A percentile compares a stretch with the other conserved stretches of the same genome.
Conservation (phyloP, 2,113 vertebrate genomes). For the Urocynchramus pylzowi region DNA sequence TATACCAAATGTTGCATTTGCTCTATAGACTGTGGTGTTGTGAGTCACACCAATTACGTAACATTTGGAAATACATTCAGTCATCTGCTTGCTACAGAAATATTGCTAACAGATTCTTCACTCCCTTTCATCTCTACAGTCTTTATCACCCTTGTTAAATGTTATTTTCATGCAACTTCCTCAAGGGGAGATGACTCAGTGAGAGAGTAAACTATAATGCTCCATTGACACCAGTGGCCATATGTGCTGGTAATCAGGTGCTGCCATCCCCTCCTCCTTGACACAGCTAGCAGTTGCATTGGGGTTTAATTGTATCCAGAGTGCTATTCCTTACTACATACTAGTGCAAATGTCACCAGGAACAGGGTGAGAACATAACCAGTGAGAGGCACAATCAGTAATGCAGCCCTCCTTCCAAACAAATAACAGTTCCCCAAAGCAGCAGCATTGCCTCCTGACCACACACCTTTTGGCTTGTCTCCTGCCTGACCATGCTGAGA, state of each 20-base stretch:
- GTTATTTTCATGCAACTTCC: conserved; percentile 37
- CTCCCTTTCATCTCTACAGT: conserved; percentile 4
- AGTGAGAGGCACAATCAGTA: background rate
- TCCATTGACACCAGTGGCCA: background rate
- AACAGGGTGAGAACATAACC: background rate
- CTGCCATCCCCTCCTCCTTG: background rate
- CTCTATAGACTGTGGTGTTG: background rate
- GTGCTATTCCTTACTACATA: background rate
- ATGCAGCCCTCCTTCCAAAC: background rate
- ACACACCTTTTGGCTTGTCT: background rate
- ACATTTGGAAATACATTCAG: conserved; percentile 34
- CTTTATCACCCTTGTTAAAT: conserved; percentile 34
- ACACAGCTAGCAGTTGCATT: background rate
- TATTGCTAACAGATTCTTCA: background rate
- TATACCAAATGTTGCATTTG: background rate
- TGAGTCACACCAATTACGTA: conserved; percentile 35
- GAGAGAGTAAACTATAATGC: background rate
- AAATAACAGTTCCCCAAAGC: background rate
- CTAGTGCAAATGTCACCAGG: background rate
- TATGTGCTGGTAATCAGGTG: background rate
- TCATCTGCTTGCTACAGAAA: conserved; percentile 42
- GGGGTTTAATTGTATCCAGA: background rate
- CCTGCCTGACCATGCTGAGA: background rate
- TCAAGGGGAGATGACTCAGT: conserved; percentile 31
- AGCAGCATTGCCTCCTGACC: background rate